A percentile compares a stretch with the other conserved stretches of the same genome.
These are phyloP conservation scores for Clanis bilineata DNA, from an alignment of 2,888 invertebrate species.

Conservation along the genomic window DNA sequence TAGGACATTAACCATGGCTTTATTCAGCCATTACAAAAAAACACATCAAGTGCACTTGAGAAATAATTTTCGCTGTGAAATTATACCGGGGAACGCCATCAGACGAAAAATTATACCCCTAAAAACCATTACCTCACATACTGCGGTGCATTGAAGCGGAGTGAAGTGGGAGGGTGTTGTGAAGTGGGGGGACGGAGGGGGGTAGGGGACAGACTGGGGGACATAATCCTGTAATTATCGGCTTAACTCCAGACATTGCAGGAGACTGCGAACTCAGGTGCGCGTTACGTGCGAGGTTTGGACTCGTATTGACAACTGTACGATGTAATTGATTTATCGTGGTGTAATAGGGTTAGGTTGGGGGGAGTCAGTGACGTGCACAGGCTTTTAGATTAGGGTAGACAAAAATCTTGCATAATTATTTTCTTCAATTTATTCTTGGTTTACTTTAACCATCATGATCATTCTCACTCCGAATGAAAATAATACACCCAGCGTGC, in stretches of 20 bases:
- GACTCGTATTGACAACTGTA: conserved; percentile 54
- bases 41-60: conserved; percentile 13
- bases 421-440: too few species aligned
- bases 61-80: conserved; percentile 37
- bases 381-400: too few species aligned
- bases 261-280: conserved; percentile 58
- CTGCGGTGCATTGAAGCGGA: conserved; percentile 68
- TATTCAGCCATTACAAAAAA: conserved; percentile 14
- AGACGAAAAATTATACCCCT: conserved; percentile 72
- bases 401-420: too few species aligned
- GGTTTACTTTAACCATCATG: too few species aligned
- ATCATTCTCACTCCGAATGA: too few species aligned
- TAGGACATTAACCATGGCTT: background rate
- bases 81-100: conserved; percentile 65
- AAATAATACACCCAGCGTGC: too few species aligned
- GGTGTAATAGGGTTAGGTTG: conserved; percentile 25
- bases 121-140: conserved; percentile 76
- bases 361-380: too few species aligned
- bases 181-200: conserved; percentile 38
- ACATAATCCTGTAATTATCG: conserved; percentile 79
- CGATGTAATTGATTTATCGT: conserved; percentile 66
- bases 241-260: conserved; percentile 79
- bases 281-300: conserved; percentile 44
- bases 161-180: conserved; percentile 57
- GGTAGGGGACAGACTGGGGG: conserved; percentile 37